phyloP scores from a whole-genome alignment of 1,140 invertebrate species.

The Drosophila mojavensis region DNA sequence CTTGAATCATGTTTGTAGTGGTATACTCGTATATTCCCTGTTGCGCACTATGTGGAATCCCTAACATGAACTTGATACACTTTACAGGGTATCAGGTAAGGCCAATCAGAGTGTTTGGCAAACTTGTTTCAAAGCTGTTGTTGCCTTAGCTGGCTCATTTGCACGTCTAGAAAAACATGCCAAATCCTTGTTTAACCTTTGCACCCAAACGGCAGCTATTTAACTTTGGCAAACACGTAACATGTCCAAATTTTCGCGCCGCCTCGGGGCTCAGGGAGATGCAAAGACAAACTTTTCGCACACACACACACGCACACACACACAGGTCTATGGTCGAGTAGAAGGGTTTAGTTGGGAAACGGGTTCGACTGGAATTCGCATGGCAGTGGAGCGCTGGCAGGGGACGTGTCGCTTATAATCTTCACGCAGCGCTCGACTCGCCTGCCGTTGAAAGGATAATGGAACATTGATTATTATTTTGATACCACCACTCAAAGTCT shows the following conservation, averaged over 20 bases:
- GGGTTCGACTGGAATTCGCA: constrained; percentile 72
- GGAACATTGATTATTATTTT: constrained; percentile 81
- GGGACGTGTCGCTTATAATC: constrained; percentile 76
- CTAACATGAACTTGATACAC: not conserved
- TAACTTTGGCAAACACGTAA: constrained; percentile 81
- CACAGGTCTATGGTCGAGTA: too few species aligned
- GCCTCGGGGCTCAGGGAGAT: constrained; percentile 40
- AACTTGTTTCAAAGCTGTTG: constrained; percentile 16
- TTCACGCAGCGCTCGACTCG: constrained; percentile 66
- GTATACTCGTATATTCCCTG: too few species aligned
- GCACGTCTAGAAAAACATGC: constrained; percentile 61
- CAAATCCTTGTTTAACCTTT: constrained; percentile 82
- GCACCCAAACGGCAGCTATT: constrained; percentile 75
- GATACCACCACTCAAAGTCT: constrained; percentile 81
- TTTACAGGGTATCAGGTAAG: constrained; percentile 27
- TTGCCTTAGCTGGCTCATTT: constrained; percentile 33
- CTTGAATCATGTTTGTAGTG: too few species aligned
- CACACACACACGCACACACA: constrained; percentile 27
- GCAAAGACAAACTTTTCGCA: constrained; percentile 66
- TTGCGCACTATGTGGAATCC: too few species aligned
- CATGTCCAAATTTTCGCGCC: constrained; percentile 80
- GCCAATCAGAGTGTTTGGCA: constrained; percentile 28
- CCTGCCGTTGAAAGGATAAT: constrained; percentile 68
- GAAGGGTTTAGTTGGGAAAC: constrained; percentile 33
- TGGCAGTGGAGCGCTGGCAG: constrained; percentile 13